phyloP scores from a whole-genome alignment of 2,113 vertebrate species.

The Cyrtonyx montezumae region DNA sequence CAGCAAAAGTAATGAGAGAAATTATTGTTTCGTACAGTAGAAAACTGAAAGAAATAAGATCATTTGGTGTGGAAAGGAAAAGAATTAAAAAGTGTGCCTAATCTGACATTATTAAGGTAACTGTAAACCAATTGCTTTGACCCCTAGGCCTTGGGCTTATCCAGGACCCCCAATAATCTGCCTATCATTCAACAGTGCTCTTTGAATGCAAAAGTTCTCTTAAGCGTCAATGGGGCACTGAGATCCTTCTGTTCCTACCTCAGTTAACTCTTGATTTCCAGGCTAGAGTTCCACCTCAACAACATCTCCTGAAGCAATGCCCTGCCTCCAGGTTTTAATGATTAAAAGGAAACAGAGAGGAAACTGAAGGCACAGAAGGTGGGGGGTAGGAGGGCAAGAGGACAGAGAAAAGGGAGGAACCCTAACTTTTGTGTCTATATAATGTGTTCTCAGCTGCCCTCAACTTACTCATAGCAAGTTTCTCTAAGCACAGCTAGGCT shows the following conservation, averaged over 20 bases:
- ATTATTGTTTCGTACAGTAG: not conserved
- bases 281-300: not conserved
- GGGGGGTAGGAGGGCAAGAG: not conserved
- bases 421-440: not conserved
- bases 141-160: not conserved
- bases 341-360: not conserved
- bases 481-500: not conserved
- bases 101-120: conserved; percentile 11
- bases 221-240: not conserved
- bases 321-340: not conserved
- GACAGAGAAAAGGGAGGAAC: not conserved
- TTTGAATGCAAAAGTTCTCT: conserved; percentile 1
- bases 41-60: conserved; percentile 2
- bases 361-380: not conserved
- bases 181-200: not conserved
- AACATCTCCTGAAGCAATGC: not conserved
- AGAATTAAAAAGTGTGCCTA: not conserved
- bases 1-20: not conserved
- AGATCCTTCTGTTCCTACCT: not conserved
- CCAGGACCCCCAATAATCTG: not conserved
- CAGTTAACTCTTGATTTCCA: rapidly evolving
- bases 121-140: not conserved
- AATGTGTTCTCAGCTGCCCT: not conserved
- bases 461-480: not conserved
- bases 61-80: conserved; percentile 10